These are phyloP conservation scores for Dendronephthya gigantea DNA, from an alignment of 64 coral and sea anemone species.

Conservation along the genomic window DNA sequence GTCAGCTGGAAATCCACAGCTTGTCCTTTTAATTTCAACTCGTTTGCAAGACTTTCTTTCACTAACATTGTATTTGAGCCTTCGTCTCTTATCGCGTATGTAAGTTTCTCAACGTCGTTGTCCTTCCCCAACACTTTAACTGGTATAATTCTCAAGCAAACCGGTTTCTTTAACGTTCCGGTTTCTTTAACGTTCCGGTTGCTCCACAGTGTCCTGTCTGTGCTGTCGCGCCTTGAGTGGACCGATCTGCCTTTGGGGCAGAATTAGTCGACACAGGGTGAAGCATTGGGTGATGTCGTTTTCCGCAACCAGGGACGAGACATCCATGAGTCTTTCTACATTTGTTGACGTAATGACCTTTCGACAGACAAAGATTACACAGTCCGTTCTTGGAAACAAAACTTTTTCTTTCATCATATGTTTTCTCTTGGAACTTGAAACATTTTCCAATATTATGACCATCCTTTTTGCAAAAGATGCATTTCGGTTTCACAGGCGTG, in stretches of 20 bases:
- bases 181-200: neutral
- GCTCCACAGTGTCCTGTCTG: neutral
- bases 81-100: neutral
- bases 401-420: neutral
- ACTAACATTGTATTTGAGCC: neutral
- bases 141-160: neutral
- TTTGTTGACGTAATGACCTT: neutral
- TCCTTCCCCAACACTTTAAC: constrained; percentile 2
- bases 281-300: neutral
- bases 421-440: too few species aligned
- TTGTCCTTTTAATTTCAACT: neutral
- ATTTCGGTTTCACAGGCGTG: neutral
- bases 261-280: neutral
- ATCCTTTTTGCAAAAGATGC: neutral
- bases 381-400: neutral
- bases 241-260: too few species aligned
- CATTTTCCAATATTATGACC: neutral
- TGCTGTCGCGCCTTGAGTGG: too few species aligned
- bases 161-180: neutral
- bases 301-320: neutral
- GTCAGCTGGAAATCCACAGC: neutral
- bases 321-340: neutral
- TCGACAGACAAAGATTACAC: neutral
- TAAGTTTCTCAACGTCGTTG: neutral
- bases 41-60: neutral